Evolutionary conservation across 2,113 vertebrate species (phyloP), one percentile per base, ranked within the genome.

Genomic region (Anarhynchus alexandrinus): DNA sequence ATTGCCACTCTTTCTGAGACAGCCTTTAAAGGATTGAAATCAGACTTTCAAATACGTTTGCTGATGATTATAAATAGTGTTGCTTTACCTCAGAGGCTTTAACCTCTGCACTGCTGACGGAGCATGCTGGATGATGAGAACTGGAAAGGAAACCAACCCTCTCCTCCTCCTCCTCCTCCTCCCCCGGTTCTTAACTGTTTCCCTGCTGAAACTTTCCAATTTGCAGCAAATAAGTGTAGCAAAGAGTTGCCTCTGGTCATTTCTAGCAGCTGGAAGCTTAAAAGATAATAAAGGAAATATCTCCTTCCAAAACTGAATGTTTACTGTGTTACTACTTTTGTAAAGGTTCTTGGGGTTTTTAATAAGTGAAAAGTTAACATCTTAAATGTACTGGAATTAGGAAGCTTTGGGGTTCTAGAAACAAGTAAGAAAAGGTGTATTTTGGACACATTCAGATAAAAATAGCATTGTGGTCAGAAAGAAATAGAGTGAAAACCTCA

Each of bases 161-260:
- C 58, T 54, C 55, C 71, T 78, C 80, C 6, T 69, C 91, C 55
- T 34, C 66, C 67, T 52, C 52, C 45, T 58, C 57, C 59, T 6
- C 42, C 59, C 6, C 20, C 14, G 3, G 9, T 45, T 52, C 45
- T 97, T 97, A 97, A 97, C 97, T 38, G 15, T 94, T 96, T 61
- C 8, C 38, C 51, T 97, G 82, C 97, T 73, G 86, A 96, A 97
- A 97, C 45, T 97, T 97, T 97, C 97, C 96, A 38, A 11, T 6
- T 21, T 15, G 11, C 7, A 62, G 62, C 36, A 40, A 9, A 3
- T 34, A n/a, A n/a, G 23, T 26, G 4, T 8, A 25, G 58, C 30
- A 9, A 47, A 72, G 64, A 64, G 36, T n/a, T 62, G 51, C 59
- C 20, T 74, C 90, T 51, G 34, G 52, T 59, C 12, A 5, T 78